These are phyloP conservation scores for Drosophila gaucha DNA, from an alignment of 2,888 invertebrate species.

Conservation along the genomic window DNA sequence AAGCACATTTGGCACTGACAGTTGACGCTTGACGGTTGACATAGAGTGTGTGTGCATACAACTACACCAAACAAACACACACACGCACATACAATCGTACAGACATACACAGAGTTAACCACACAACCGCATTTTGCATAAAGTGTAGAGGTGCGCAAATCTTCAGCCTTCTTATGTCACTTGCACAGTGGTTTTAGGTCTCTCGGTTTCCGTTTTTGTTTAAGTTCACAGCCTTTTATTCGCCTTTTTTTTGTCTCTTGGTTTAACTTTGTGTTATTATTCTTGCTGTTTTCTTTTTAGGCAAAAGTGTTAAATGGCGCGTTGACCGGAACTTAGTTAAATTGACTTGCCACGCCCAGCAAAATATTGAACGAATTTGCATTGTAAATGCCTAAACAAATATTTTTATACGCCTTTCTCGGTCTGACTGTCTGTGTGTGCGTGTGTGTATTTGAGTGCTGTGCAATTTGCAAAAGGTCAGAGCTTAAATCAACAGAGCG, in stretches of 20 bases:
- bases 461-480: conserved; percentile 66
- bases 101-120: conserved; percentile 20
- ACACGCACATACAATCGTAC: conserved; percentile 16
- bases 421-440: background rate
- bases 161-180: conserved; percentile 62
- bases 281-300: conserved; percentile 20
- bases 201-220: conserved; percentile 3
- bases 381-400: conserved; percentile 78
- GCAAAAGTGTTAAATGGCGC: conserved; percentile 78
- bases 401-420: conserved; percentile 51
- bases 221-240: background rate
- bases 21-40: conserved; percentile 80
- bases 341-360: conserved; percentile 69
- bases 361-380: conserved; percentile 72
- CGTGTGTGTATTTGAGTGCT: conserved; percentile 37
- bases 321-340: conserved; percentile 63
- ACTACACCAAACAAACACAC: conserved; percentile 22
- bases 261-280: conserved; percentile 27
- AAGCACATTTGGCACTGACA: conserved; percentile 83
- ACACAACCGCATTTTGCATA: conserved; percentile 62
- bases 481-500: conserved; percentile 64
- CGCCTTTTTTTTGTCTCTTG: background rate
- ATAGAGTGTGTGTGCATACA: conserved; percentile 60
- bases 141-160: conserved; percentile 58
- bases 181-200: conserved; percentile 53